phyloP scores from a whole-genome alignment of 2,888 invertebrate species.

The Antheraea yamamai region DNA sequence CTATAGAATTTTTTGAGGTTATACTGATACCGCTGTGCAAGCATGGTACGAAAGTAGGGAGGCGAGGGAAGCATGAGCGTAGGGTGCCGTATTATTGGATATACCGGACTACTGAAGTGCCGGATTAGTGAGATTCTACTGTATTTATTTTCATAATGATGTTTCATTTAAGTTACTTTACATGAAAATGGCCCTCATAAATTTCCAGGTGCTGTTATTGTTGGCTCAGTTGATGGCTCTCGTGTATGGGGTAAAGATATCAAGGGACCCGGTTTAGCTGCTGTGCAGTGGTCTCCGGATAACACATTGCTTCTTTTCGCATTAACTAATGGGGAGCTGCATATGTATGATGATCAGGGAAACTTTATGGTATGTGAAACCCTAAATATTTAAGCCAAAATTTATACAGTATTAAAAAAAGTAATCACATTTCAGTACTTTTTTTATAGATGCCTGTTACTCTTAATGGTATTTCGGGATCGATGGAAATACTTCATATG shows the following conservation, averaged over 20 bases:
- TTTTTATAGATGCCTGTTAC: conserved; percentile 87
- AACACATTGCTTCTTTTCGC: conserved; percentile 95
- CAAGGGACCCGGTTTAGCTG: conserved; percentile 90
- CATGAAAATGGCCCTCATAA: neutral
- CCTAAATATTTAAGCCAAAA: neutral
- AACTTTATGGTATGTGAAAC: conserved; percentile 84
- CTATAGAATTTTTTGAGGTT: too few relatives aligned
- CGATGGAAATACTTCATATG: conserved; percentile 86
- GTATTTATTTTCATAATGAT: too few relatives aligned
- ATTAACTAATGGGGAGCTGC: conserved; percentile 94
- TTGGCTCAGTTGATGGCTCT: conserved; percentile 98
- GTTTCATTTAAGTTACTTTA: neutral
- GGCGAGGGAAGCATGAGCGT: too few relatives aligned
- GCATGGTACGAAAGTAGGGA: too few relatives aligned
- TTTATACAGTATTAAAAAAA: neutral
- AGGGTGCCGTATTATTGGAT: too few relatives aligned
- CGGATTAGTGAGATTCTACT: too few relatives aligned
- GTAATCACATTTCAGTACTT: neutral
- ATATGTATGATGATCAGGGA: conserved; percentile 97
- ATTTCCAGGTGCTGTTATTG: conserved; percentile 90
- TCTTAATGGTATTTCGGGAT: conserved; percentile 83
- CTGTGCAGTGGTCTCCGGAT: conserved; percentile 98
- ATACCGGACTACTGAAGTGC: too few relatives aligned
- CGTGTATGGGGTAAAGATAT: conserved; percentile 99
- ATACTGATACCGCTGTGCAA: too few relatives aligned